phyloP scores from a whole-genome alignment of 2,797 vertebrate genomes.

The Eupleurogrammus muticus region DNA sequence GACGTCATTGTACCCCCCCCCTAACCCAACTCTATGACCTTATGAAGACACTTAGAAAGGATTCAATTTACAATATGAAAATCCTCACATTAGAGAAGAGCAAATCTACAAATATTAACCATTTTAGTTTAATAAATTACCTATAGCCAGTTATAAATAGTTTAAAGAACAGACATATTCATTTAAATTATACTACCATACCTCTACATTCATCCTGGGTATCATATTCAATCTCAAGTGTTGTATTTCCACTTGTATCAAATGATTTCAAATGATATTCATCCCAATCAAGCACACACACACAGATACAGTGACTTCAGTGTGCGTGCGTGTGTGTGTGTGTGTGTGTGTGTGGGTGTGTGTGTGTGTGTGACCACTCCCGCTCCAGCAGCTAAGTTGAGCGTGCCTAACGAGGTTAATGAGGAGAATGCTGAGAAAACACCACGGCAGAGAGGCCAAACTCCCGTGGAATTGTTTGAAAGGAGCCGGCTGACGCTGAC shows the following conservation, averaged over 20 bases:
- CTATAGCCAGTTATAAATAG: too few species aligned
- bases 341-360: conserved; percentile 6
- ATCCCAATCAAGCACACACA: not conserved
- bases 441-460: conserved; percentile 38
- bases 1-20: too few species aligned
- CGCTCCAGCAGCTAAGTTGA: conserved; percentile 37
- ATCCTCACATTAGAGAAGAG: too few species aligned
- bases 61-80: too few species aligned
- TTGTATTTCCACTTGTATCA: not conserved
- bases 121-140: too few species aligned
- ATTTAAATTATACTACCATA: too few species aligned
- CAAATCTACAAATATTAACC: too few species aligned
- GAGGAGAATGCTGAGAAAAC: conserved; percentile 62
- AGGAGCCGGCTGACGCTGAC: conserved; percentile 80
- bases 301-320: not conserved
- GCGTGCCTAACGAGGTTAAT: conserved; percentile 61
- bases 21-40: too few species aligned
- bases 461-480: conserved; percentile 78
- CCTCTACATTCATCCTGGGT: too few species aligned
- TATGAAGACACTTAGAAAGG: too few species aligned
- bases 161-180: too few species aligned
- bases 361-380: conserved; percentile 13
- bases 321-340: conserved; percentile 25
- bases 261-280: not conserved
- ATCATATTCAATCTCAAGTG: not conserved